Base-by-base conservation (phyloP, 2,113 vertebrate genomes). In the Limnothrissa miodon region DNA sequence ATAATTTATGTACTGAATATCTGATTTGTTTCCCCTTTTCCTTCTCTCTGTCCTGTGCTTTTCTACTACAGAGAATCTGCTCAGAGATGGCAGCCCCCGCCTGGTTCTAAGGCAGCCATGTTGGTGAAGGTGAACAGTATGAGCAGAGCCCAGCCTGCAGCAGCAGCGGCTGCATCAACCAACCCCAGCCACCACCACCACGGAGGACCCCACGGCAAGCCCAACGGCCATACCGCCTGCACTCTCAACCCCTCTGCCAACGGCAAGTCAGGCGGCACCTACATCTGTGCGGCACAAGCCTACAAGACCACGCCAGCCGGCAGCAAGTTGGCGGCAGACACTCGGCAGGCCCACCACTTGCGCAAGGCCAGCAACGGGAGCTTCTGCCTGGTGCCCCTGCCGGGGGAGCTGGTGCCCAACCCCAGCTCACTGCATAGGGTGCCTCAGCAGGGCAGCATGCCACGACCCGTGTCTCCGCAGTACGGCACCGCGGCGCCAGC, bases 81-180 rank as follows among this genome's bases (percentile, higher is more conserved):
- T 87, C 93, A 94, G 84, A 93, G 93, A 82, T 97, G 96, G 96
- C 96, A 97, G 90, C 96, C 96, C 45, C 66, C 91, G 33, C 95
- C 96, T 36, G 96, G 96, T 51, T 96, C 96, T 0, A 97, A 96
- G 91, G 95, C 96, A 78, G 92, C 96, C 81, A 96, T 96, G 96
- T 87, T 97, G 90, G 96, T 97, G 85, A 97, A 97, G 90, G 96
- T 97, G 81, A 96, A 95, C 90, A 96, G 95, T 87, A 90, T 93
- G 86, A 86, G 93, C 84, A 93, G 93, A 85, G 93, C 86, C 86
- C 90, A 93, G 2, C 88, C 93, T 78, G 83, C 83, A 45, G 86
- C 89, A 78, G 88, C 92, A 44, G 78, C 79, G 83, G 90, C 79
- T 53, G 90, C 90, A 0, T 92, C 44, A 85, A 88, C 45, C 83